These are phyloP conservation scores for Erpornis zantholeuca DNA, from an alignment of 2,113 vertebrate genomes.

Conservation along the genomic window DNA sequence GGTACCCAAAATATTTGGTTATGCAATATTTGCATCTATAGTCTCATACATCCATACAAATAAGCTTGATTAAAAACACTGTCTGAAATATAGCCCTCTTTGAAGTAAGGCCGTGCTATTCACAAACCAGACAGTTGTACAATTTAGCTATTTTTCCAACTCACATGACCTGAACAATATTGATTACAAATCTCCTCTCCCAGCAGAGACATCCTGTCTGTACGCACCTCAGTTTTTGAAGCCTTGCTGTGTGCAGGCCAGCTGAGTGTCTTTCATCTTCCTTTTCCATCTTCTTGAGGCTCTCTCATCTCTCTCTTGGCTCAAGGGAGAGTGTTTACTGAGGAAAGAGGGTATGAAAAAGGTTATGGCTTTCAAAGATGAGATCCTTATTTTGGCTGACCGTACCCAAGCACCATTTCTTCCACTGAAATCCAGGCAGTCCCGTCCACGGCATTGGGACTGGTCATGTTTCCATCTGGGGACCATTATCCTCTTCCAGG, in stretches of 20 bases:
- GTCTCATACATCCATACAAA: background rate
- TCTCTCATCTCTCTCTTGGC: background rate
- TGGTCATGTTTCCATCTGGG: conserved; percentile 11
- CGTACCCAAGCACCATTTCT: background rate
- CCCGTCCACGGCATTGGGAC: background rate
- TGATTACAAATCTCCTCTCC: background rate
- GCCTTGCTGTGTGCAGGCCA: background rate
- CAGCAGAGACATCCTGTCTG: background rate
- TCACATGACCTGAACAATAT: background rate
- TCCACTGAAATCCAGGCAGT: background rate
- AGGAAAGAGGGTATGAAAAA: background rate
- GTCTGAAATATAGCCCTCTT: background rate
- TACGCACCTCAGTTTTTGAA: background rate
- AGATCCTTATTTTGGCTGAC: background rate
- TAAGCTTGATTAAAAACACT: background rate
- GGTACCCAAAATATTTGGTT: background rate
- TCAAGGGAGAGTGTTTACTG: background rate
- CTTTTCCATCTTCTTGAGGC: background rate
- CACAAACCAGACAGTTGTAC: background rate
- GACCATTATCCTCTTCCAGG: background rate
- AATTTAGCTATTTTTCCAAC: background rate
- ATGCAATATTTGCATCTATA: background rate
- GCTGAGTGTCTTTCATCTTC: background rate
- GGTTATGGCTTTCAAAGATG: background rate
- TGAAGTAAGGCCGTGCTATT: background rate